phyloP scores from a whole-genome alignment of 2,113 vertebrate genomes.

The Eonycteris spelaea region DNA sequence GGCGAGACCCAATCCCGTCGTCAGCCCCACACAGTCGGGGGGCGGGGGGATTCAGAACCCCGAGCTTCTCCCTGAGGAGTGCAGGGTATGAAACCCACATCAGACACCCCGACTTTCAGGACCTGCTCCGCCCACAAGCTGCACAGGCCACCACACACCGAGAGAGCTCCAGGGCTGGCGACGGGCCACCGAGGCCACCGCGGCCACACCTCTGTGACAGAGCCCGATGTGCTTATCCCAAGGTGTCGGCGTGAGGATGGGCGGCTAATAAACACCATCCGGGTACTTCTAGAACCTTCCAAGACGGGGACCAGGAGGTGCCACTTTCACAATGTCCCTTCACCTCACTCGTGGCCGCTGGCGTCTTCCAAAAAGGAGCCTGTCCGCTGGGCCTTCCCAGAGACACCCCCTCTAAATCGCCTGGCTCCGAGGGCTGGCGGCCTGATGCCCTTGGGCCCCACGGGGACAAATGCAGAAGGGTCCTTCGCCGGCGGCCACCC shows the following conservation, averaged over 20 bases:
- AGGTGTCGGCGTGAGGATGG: neutral
- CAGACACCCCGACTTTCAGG: neutral
- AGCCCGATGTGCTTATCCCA: neutral
- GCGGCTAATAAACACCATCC: neutral
- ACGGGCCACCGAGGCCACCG: no score
- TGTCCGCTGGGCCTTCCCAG: no score
- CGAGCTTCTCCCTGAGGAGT: neutral
- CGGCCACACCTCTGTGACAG: no score
- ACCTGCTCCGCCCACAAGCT: neutral
- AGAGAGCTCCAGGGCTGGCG: no score
- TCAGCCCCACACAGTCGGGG: no score
- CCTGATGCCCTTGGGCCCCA: neutral
- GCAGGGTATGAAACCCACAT: neutral
- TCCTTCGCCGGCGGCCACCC: neutral
- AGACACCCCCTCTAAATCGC: neutral
- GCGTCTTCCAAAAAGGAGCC: neutral
- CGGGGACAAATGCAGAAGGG: neutral
- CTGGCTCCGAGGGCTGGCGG: neutral
- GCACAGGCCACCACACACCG: no score
- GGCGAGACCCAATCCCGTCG: neutral
- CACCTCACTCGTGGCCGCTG: neutral
- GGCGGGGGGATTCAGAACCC: neutral
- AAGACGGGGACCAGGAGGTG: neutral
- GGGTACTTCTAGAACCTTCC: neutral
- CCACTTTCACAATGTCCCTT: neutral